These are phyloP conservation scores for Dromococcyx pavoninus DNA, from an alignment of 2,797 vertebrate species.

Conservation along the genomic window DNA sequence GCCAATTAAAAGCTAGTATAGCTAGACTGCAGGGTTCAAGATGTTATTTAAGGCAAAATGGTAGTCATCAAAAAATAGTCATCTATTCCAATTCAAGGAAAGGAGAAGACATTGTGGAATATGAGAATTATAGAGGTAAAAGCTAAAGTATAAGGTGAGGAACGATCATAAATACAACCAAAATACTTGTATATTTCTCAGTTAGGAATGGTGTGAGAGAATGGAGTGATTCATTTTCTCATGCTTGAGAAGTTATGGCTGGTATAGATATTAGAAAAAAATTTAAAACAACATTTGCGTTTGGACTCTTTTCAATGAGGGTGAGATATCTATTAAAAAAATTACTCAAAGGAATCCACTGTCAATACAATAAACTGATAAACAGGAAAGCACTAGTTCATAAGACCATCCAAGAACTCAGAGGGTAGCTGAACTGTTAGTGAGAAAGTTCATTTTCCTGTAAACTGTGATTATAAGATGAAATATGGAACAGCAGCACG, in stretches of 20 bases:
- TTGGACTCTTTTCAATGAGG: background rate
- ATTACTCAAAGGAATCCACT: background rate
- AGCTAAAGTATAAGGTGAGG: background rate
- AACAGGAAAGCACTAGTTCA: background rate
- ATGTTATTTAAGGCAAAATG: background rate
- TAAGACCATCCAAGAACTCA: background rate
- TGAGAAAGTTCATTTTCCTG: background rate
- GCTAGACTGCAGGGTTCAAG: background rate
- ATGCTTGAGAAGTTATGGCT: background rate
- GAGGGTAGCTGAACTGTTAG: accelerated
- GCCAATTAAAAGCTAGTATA: slow-evolving; percentile 18
- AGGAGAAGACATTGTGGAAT: background rate
- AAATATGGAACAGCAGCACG: background rate
- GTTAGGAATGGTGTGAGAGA: background rate
- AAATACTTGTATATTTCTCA: background rate
- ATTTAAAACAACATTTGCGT: background rate
- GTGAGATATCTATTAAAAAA: background rate
- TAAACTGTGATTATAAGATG: background rate
- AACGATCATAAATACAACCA: background rate
- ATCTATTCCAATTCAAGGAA: background rate
- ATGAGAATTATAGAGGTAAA: background rate
- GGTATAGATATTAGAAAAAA: background rate
- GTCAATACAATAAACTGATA: background rate
- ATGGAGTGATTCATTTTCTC: background rate
- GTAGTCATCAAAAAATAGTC: slow-evolving; percentile 7